These are phyloP conservation scores for Athrips mouffetella DNA, from an alignment of 2,888 invertebrate genomes.

Conservation along the genomic window DNA sequence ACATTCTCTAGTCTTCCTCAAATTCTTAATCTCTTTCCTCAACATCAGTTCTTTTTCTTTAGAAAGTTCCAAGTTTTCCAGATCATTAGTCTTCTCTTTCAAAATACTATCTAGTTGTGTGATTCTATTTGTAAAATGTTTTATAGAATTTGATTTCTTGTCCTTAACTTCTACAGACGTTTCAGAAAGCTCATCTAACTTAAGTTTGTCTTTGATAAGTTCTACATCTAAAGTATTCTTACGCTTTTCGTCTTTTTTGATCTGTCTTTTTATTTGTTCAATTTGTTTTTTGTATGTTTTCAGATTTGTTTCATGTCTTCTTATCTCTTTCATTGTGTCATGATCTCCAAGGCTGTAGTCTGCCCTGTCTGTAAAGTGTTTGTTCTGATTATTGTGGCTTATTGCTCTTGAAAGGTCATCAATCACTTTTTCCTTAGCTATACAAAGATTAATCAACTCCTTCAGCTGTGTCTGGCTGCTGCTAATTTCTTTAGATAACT, in stretches of 20 bases:
- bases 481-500: conserved; percentile 79
- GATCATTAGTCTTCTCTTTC: conserved; percentile 83
- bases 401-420: conserved; percentile 78
- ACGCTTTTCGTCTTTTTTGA: conserved; percentile 85
- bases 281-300: conserved; percentile 86
- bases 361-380: conserved; percentile 78
- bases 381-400: conserved; percentile 52
- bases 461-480: conserved; percentile 83
- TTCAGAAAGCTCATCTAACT: conserved; percentile 71
- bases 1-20: conserved; percentile 87
- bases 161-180: conserved; percentile 76
- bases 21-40: conserved; percentile 88
- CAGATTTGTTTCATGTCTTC: conserved; percentile 85
- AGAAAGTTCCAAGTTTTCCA: conserved; percentile 77
- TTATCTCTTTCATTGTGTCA: conserved; percentile 80
- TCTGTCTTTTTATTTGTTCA: conserved; percentile 84
- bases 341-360: conserved; percentile 75
- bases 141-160: conserved; percentile 76
- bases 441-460: conserved; percentile 83
- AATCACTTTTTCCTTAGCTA: conserved; percentile 84
- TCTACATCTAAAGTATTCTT: conserved; percentile 83
- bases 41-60: conserved; percentile 81
- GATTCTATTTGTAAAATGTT: conserved; percentile 82
- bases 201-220: conserved; percentile 74
- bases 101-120: conserved; percentile 83